phyloP scores from a whole-genome alignment of 1,140 invertebrate species.

The Hyles euphorbiae region DNA sequence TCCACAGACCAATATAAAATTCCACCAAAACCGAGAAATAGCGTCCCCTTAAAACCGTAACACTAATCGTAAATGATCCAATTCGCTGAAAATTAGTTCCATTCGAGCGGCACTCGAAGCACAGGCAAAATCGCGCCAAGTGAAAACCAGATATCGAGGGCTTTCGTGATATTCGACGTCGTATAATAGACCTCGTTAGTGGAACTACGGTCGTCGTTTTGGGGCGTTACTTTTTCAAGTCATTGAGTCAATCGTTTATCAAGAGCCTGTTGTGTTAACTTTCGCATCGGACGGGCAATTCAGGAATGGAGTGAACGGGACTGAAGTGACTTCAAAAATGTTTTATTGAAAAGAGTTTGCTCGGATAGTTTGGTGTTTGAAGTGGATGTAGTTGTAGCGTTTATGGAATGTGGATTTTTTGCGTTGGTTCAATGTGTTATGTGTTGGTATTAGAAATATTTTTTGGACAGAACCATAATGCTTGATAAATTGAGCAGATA shows the following conservation, averaged over 20 bases:
- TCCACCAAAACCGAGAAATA: conserved; percentile 3
- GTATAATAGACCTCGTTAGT: conserved; percentile 66
- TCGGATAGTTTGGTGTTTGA: too few species aligned
- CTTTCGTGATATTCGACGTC: conserved; percentile 36
- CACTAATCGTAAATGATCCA: conserved; percentile 14
- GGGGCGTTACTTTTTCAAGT: conserved; percentile 71
- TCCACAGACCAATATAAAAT: neutral
- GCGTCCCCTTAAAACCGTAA: conserved; percentile 11
- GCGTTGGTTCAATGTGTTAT: too few species aligned
- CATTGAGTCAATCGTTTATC: conserved; percentile 74
- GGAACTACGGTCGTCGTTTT: conserved; percentile 48
- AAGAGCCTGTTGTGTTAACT: conserved; percentile 68
- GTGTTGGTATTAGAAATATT: too few species aligned
- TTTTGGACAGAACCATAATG: too few species aligned
- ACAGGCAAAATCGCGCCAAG: conserved; percentile 26
- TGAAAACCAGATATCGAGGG: conserved; percentile 34
- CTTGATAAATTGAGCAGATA: too few species aligned
- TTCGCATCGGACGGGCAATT: conserved; percentile 36
- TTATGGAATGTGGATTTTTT: too few species aligned
- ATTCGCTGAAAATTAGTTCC: conserved; percentile 28
- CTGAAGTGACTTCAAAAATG: neutral
- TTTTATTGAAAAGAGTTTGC: too few species aligned
- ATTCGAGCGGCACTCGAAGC: conserved; percentile 22
- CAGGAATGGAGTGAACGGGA: conserved; percentile 22
- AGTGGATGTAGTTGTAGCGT: too few species aligned